These are phyloP conservation scores for Eupsittula cactorum DNA, from an alignment of 2,113 vertebrate species.

Conservation along the genomic window DNA sequence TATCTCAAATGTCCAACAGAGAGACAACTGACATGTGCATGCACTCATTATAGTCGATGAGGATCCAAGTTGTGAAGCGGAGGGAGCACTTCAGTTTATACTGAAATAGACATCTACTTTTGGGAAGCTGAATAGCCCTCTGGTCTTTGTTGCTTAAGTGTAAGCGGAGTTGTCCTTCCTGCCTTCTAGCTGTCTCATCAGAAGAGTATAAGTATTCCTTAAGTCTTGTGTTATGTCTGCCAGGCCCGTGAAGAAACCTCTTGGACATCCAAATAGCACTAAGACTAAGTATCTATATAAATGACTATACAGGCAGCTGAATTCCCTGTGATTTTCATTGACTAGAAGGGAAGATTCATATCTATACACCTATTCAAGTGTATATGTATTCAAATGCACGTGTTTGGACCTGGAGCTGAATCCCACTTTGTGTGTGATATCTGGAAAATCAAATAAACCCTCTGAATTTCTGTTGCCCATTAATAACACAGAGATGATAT, in stretches of 20 bases:
- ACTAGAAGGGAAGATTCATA: neutral
- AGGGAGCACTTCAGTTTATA: neutral
- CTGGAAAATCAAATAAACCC: neutral
- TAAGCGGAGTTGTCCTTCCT: neutral
- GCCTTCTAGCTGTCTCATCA: neutral
- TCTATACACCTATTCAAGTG: neutral
- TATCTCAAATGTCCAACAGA: neutral
- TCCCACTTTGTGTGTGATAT: neutral
- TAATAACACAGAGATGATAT: neutral
- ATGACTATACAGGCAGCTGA: neutral
- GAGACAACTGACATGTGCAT: neutral
- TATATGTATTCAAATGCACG: neutral
- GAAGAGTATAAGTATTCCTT: neutral
- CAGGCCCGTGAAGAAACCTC: neutral
- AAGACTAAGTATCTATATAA: neutral
- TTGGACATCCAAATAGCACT: neutral
- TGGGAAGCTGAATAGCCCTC: neutral
- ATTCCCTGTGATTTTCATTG: neutral
- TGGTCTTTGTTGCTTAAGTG: neutral
- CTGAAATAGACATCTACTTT: neutral
- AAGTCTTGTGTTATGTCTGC: neutral
- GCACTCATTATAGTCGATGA: neutral
- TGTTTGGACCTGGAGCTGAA: neutral
- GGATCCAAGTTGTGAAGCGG: neutral
- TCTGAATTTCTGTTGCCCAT: neutral